Evolutionary conservation across 2,113 vertebrate species (phyloP).

Genomic region (Isichthys henryi): DNA sequence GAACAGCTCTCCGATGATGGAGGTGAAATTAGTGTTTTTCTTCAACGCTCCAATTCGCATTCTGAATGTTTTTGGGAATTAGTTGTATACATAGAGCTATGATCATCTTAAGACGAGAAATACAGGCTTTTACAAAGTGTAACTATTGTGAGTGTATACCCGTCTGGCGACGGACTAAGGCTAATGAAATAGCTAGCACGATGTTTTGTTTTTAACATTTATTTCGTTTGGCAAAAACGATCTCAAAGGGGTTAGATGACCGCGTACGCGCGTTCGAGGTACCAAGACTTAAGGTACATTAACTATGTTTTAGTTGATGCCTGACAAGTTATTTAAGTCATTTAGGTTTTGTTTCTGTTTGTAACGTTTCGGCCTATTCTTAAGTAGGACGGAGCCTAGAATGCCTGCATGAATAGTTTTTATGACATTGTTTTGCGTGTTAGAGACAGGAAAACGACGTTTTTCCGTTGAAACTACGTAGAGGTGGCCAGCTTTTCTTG

Average conservation of each 20-base stretch:
- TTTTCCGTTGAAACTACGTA: background rate
- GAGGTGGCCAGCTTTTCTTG: background rate
- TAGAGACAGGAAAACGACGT: background rate
- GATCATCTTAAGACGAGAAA: background rate
- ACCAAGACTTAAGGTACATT: background rate
- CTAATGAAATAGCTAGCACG: background rate
- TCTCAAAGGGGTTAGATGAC: background rate
- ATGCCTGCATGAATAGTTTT: background rate
- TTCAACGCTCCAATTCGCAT: background rate
- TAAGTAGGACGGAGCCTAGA: background rate
- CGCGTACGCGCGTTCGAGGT: background rate
- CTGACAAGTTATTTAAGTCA: background rate
- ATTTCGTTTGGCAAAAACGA: background rate
- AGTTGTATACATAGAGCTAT: background rate
- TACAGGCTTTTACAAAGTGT: background rate
- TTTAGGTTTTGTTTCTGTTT: background rate
- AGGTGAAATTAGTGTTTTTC: constrained; percentile 59
- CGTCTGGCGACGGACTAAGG: background rate
- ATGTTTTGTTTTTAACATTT: background rate
- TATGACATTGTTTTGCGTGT: background rate
- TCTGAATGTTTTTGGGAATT: background rate
- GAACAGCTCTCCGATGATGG: constrained; percentile 40
- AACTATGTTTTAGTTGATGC: background rate
- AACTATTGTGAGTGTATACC: background rate
- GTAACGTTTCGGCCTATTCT: background rate